Evolutionary conservation across 2,797 vertebrate genomes (phyloP).

Genomic region (Tachyglossus aculeatus): DNA sequence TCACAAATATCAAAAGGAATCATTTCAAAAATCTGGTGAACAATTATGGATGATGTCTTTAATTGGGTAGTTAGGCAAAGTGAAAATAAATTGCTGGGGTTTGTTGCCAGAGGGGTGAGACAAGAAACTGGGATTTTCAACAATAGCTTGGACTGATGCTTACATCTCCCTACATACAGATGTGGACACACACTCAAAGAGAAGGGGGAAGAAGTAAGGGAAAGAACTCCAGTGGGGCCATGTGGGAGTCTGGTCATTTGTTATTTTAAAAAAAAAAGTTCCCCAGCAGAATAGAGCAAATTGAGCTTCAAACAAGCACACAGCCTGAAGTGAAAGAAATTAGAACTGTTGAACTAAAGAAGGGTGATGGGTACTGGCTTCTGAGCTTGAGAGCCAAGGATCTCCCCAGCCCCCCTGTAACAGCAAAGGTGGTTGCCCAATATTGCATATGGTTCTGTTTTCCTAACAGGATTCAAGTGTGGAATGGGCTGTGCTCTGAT

Average conservation of each 20-base stretch:
- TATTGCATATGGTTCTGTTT: background rate
- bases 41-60: background rate
- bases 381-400: too few species aligned
- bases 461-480: fast-evolving
- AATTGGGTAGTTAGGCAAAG: background rate
- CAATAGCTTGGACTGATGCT: background rate
- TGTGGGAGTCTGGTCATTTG: fast-evolving
- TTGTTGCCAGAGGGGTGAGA: background rate
- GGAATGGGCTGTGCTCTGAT: background rate
- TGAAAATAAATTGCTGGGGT: background rate
- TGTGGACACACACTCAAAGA: background rate
- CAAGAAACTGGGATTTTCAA: background rate
- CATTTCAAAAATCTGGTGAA: background rate
- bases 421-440: fast-evolving
- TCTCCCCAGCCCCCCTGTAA: too few species aligned
- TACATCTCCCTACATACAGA: fast-evolving
- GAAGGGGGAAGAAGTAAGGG: background rate
- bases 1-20: background rate
- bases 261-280: fast-evolving
- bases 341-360: fast-evolving
- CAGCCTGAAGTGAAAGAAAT: background rate
- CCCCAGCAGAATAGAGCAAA: background rate
- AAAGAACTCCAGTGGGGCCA: background rate
- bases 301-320: background rate
- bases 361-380: background rate